Percentiles rank a stretch among this genome's conserved stretches.
Conservation (phyloP, 2,888 invertebrate genomes). For the Meghimatium bilineatum region DNA sequence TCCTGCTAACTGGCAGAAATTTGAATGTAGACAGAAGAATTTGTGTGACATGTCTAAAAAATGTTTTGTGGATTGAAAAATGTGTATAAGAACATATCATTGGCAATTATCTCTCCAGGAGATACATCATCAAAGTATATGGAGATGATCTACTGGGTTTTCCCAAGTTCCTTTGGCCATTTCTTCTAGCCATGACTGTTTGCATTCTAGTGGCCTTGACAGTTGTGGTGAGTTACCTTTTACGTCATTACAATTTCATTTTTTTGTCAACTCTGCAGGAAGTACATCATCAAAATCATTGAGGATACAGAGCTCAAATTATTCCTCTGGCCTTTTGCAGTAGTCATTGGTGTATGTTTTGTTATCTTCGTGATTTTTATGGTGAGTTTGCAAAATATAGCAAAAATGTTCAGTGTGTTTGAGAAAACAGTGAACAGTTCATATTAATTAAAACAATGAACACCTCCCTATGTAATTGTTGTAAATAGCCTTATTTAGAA, state of each 20-base stretch:
- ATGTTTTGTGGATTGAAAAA: too few relatives aligned
- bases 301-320: slow-evolving; percentile 82
- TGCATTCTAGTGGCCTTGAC: slow-evolving; percentile 87
- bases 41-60: too few relatives aligned
- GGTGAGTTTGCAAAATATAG: slow-evolving; percentile 74
- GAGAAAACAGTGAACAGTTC: too few relatives aligned
- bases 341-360: slow-evolving; percentile 94
- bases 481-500: too few relatives aligned
- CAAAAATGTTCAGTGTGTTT: too few relatives aligned
- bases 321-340: slow-evolving; percentile 93
- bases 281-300: slow-evolving; percentile 40
- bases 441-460: too few relatives aligned
- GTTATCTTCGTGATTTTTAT: slow-evolving; percentile 82
- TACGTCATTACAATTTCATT: not conserved
- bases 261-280: slow-evolving; percentile 6
- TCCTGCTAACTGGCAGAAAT: too few relatives aligned
- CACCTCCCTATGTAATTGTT: too few relatives aligned
- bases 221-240: slow-evolving; percentile 74
- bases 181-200: slow-evolving; percentile 93
- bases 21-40: too few relatives aligned
- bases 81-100: too few relatives aligned
- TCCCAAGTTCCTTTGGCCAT: slow-evolving; percentile 92
- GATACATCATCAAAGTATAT: slow-evolving; percentile 22
- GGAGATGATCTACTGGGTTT: not conserved
- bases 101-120: too few relatives aligned